Conservation (phyloP, 1,140 invertebrate species). For the Paraescarpia echinospica region DNA sequence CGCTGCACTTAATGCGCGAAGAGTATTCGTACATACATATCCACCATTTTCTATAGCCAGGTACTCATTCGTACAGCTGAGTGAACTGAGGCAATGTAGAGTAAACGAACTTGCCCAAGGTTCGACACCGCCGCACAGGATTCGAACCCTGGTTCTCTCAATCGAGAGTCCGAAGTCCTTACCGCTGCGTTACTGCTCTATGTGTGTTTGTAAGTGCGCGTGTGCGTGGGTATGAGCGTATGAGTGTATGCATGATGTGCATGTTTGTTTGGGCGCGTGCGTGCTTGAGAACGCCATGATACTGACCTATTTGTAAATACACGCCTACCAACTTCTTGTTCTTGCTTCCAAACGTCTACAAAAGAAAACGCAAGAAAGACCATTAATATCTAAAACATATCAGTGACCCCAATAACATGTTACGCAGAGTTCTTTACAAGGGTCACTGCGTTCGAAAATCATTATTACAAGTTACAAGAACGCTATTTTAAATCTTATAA, state of each 20-base stretch:
- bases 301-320: conserved; percentile 24
- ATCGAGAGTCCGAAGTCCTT: too few species aligned
- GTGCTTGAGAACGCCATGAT: neutral
- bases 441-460: neutral
- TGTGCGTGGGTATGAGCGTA: too few species aligned
- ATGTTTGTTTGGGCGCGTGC: neutral
- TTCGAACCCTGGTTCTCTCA: too few species aligned
- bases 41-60: too few species aligned
- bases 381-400: neutral
- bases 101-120: too few species aligned
- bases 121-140: too few species aligned
- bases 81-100: too few species aligned
- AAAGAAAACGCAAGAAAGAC: neutral
- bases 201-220: too few species aligned
- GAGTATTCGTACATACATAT: too few species aligned
- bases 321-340: conserved; percentile 26
- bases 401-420: neutral
- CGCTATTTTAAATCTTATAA: neutral
- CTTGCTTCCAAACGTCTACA: conserved; percentile 27
- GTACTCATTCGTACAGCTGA: too few species aligned
- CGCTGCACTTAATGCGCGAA: too few species aligned
- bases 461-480: neutral
- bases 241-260: neutral
- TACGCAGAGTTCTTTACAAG: neutral
- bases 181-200: too few species aligned